phyloP scores from a whole-genome alignment of 2,113 vertebrate species.

The Xiphias gladius region DNA sequence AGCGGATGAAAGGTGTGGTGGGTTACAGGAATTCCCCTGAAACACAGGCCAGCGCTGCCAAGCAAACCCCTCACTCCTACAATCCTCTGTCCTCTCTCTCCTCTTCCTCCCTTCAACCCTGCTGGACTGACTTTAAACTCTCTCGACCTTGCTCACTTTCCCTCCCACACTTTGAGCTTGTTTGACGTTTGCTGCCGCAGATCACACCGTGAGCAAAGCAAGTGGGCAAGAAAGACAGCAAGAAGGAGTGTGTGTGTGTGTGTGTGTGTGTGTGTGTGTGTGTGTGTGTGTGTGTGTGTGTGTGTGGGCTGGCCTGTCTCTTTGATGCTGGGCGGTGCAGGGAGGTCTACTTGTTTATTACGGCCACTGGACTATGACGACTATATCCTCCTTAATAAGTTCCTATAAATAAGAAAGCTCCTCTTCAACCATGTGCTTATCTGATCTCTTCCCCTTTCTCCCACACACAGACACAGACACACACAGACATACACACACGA shows the following conservation, averaged over 20 bases:
- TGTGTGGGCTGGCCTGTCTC: conserved; percentile 42
- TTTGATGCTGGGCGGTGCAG: conserved; percentile 60
- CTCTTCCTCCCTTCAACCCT: conserved; percentile 71
- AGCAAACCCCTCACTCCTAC: conserved; percentile 54
- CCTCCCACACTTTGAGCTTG: conserved; percentile 51
- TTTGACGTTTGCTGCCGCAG: conserved; percentile 31
- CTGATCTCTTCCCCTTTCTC: conserved; percentile 34
- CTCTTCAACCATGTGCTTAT: conserved; percentile 59
- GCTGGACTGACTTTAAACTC: conserved; percentile 51
- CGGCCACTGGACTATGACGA: conserved; percentile 79
- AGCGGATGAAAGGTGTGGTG: conserved; percentile 59
- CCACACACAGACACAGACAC: conserved; percentile 22
- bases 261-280: conserved; percentile 7
- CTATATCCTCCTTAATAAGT: conserved; percentile 80
- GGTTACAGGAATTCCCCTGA: conserved; percentile 75
- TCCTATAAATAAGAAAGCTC: conserved; percentile 75
- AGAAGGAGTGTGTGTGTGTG: conserved; percentile 37
- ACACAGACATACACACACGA: conserved; percentile 27
- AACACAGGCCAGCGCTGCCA: conserved; percentile 53
- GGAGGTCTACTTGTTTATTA: conserved; percentile 74
- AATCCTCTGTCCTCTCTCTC: conserved; percentile 40
- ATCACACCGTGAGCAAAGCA: conserved; percentile 23
- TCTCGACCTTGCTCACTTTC: conserved; percentile 15
- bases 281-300: conserved; percentile 27
- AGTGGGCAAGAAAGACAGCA: conserved; percentile 9